phyloP scores from a whole-genome alignment of 2,113 vertebrate genomes.

The Micronisus gabar region DNA sequence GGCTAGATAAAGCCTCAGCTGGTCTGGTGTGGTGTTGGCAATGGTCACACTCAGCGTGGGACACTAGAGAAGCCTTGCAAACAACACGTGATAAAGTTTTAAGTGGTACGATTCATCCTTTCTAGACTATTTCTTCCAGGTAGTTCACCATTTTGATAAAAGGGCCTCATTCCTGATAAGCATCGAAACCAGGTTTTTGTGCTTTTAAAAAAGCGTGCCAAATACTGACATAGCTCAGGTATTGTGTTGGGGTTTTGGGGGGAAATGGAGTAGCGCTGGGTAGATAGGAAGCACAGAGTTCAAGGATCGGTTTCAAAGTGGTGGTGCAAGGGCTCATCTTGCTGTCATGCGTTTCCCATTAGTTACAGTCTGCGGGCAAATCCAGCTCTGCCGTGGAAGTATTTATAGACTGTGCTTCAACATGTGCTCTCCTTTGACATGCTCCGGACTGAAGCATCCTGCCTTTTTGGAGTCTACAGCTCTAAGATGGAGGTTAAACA shows the following conservation, averaged over 20 bases:
- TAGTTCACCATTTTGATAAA: background rate
- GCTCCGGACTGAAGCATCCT: background rate
- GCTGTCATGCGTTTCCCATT: background rate
- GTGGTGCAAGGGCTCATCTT: background rate
- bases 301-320: background rate
- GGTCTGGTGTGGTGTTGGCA: background rate
- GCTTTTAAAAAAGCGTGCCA: background rate
- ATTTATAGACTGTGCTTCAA: background rate
- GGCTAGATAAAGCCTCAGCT: background rate
- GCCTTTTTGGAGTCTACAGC: background rate
- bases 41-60: fast-evolving
- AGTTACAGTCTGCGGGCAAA: background rate
- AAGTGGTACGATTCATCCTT: background rate
- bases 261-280: background rate
- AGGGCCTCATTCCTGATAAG: background rate
- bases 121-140: background rate
- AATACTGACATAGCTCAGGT: background rate
- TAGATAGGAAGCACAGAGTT: background rate
- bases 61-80: background rate
- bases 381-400: background rate
- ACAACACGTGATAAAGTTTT: background rate
- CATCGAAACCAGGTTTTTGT: background rate
- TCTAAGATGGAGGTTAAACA: background rate
- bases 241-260: fast-evolving
- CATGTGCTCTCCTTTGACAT: background rate